Conservation (phyloP, 1,140 invertebrate species). For the Arion vulgaris region DNA sequence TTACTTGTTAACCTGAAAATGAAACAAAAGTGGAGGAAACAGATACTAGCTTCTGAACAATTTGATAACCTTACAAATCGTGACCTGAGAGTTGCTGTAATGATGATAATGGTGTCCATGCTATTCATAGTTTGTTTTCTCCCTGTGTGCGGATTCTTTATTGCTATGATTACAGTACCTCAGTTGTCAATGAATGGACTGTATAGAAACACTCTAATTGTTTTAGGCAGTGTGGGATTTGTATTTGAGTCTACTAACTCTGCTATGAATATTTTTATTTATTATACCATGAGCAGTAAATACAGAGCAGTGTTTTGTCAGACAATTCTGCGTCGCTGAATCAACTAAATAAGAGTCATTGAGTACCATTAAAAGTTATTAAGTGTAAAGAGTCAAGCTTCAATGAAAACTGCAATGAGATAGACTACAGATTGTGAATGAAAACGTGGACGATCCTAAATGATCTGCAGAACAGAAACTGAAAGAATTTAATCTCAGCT, state of each 20-base stretch:
- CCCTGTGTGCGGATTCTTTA: background rate
- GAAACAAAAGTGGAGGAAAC: slow-evolving; percentile 9
- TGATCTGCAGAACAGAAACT: too few species aligned
- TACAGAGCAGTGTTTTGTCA: background rate
- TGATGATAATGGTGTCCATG: slow-evolving; percentile 5
- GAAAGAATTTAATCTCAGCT: too few species aligned
- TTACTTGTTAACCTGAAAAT: background rate
- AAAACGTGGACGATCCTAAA: too few species aligned
- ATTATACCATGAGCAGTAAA: slow-evolving; percentile 21
- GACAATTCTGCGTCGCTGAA: background rate
- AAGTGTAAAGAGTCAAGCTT: too few species aligned
- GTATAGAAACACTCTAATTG: slow-evolving; percentile 23
- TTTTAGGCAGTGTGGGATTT: background rate
- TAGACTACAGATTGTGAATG: too few species aligned
- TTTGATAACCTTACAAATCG: background rate
- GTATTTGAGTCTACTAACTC: slow-evolving; percentile 16
- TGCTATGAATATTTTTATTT: slow-evolving; percentile 28
- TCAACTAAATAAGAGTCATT: too few species aligned
- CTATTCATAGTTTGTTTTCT: slow-evolving; percentile 12
- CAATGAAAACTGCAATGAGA: too few species aligned
- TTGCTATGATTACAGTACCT: background rate
- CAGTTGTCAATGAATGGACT: background rate
- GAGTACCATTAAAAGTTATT: too few species aligned
- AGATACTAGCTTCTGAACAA: background rate
- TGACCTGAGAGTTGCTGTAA: slow-evolving; percentile 19